phyloP scores from a whole-genome alignment of 2,797 vertebrate genomes.

The Bradypodion ventrale region DNA sequence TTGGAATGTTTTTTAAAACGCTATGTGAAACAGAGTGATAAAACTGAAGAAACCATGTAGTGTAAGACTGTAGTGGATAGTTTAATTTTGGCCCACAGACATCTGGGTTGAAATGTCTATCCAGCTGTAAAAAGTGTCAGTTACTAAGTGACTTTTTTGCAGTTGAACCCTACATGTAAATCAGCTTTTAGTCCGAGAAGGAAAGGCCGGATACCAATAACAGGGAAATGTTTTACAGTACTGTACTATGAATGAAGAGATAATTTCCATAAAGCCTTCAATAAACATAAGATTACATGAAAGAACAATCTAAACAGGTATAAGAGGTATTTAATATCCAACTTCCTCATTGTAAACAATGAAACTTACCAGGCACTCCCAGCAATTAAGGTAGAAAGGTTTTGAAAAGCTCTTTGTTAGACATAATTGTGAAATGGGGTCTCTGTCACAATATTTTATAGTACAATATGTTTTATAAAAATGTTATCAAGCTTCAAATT shows the following conservation, averaged over 20 bases:
- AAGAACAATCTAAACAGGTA: constrained; percentile 46
- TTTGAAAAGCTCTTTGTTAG: constrained; percentile 73
- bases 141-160: background rate
- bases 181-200: background rate
- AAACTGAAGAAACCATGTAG: background rate
- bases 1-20: background rate
- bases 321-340: constrained; percentile 68
- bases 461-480: constrained; percentile 58
- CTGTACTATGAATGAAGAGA: constrained; percentile 30
- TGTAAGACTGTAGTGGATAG: background rate
- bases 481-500: constrained; percentile 27
- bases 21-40: background rate
- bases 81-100: background rate
- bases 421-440: constrained; percentile 64
- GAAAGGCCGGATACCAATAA: background rate
- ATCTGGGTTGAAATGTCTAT: background rate
- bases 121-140: background rate
- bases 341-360: constrained; percentile 69
- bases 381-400: constrained; percentile 45
- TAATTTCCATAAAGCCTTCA: constrained; percentile 58
- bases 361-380: constrained; percentile 60
- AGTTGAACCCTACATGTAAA: background rate
- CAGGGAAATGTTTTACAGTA: constrained; percentile 21
- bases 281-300: constrained; percentile 41
- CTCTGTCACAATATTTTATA: constrained; percentile 49